Percentiles rank a stretch among this genome's conserved stretches.
These are phyloP conservation scores for Stichopus horrens DNA, from an alignment of 53 echinoderm and acorn worm species.

Conservation along the genomic window DNA sequence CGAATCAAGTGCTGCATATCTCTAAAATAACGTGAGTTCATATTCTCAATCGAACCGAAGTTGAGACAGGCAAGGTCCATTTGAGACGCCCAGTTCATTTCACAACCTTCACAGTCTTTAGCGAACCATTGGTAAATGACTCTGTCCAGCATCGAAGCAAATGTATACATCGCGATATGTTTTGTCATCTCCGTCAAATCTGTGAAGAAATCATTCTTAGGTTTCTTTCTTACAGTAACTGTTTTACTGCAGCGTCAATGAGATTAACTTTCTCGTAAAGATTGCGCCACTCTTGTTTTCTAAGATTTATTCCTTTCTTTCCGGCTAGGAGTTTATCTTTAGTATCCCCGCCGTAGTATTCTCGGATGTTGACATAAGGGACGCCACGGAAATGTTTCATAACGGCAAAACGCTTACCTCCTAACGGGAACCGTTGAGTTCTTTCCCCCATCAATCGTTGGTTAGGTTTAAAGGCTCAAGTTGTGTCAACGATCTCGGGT, in stretches of 20 bases:
- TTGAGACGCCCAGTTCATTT: not conserved
- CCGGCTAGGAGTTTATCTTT: conserved; percentile 7
- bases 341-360: conserved; percentile 14
- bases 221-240: not conserved
- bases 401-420: conserved; percentile 4
- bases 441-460: too few species aligned
- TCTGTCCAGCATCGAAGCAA: not conserved
- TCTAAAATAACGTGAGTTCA: not conserved
- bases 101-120: conserved; percentile 17
- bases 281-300: not conserved
- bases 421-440: not conserved
- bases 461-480: too few species aligned
- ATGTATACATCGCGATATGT: not conserved
- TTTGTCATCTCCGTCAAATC: not conserved
- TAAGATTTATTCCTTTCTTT: conserved; percentile 7
- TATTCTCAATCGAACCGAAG: not conserved
- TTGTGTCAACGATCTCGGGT: too few species aligned
- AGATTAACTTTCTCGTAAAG: not conserved
- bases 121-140: not conserved
- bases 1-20: not conserved
- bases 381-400: not conserved
- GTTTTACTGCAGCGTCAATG: conserved; percentile 5
- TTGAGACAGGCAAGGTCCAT: not conserved
- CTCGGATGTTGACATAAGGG: too few species aligned
- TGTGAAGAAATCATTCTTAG: not conserved